Percentiles rank a stretch among this genome's conserved stretches.
phyloP scores from a whole-genome alignment of 2,888 invertebrate species.

The Digitonthophagus gazella region DNA sequence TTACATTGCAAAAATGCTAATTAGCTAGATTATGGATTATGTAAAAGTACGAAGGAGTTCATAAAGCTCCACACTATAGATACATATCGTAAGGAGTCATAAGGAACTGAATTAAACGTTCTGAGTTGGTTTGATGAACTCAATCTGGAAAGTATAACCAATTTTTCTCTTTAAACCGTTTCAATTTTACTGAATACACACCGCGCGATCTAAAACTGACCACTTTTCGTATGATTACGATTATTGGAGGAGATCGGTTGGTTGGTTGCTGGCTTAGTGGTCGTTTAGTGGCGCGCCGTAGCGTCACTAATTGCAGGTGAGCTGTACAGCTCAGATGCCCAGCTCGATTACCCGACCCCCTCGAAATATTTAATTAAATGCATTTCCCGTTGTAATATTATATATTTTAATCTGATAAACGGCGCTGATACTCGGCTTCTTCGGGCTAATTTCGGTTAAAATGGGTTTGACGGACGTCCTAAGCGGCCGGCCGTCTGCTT shows the following conservation, averaged over 20 bases:
- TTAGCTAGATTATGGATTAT: background rate
- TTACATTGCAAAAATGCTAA: background rate
- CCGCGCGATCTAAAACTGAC: too few relatives aligned
- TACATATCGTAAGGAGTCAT: too few relatives aligned
- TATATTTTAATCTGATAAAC: slow-evolving; percentile 47
- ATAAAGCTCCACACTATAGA: too few relatives aligned
- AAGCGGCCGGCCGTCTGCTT: background rate
- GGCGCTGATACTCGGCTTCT: background rate
- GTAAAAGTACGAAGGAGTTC: too few relatives aligned
- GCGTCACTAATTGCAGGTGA: slow-evolving; percentile 53
- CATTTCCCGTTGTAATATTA: slow-evolving; percentile 50
- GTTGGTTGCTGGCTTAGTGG: slow-evolving; percentile 22
- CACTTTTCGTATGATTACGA: background rate
- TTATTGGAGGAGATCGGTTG: slow-evolving; percentile 6
- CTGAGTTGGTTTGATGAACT: too few relatives aligned
- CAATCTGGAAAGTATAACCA: too few relatives aligned
- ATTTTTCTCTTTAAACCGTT: too few relatives aligned
- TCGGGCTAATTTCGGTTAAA: background rate
- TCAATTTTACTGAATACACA: too few relatives aligned
- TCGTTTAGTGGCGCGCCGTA: slow-evolving; percentile 46
- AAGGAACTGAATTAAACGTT: too few relatives aligned
- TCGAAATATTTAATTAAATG: slow-evolving; percentile 50
- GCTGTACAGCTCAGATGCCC: slow-evolving; percentile 46
- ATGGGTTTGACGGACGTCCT: background rate
- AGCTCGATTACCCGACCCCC: slow-evolving; percentile 44